Evolutionary conservation across 1,140 invertebrate species (phyloP), one percentile per base, ranked within the genome.

Genomic region (Trachymyrmex septentrionalis): DNA sequence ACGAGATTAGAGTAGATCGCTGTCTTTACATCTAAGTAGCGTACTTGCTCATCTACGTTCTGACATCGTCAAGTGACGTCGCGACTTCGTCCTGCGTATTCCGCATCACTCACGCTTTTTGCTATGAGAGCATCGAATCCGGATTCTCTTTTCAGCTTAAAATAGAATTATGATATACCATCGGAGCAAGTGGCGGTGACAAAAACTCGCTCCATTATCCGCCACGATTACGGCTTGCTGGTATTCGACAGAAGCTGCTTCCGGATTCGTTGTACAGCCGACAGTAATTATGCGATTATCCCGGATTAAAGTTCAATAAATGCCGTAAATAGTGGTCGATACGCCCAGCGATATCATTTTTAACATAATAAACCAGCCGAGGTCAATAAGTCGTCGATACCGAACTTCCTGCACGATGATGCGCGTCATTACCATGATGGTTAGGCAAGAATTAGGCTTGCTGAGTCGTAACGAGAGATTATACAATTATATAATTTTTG

Each of bases 151-250:
- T 57, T 14, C 69, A 16, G 69, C 38, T 84, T 63, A 84, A 84
- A 84, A 75, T 84, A 84, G 55, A 75, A 73, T 84, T 84, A 84
- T 63, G 69, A 63, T 84, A 63, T 55, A 50, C 19, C 66, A 24
- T 57, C 66, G 19, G 53, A 19, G 66, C 64, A 30, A 57, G 19
- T 19, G 53, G 19, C 34, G 80, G 55, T 84, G 80, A 84, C 69
- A 84, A 84, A 84, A 84, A 84, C 80, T 84, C 71, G 69, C 27
- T 27, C 55, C 57, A 84, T 84, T 84, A 84, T 19, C 69, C n/a
- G 80, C 69, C 80, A 69, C 55, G 80, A 84, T 84, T 84, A 84
- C 57, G 34, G 59, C 48, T 34, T 34, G n/a, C n/a, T n/a, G 77
- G 64, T 34, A 50, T 53, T 72, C 34, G 80, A 87, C 67, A 72